phyloP scores from a whole-genome alignment of 2,888 invertebrate genomes.

The Lasioglossum oenotherae region DNA sequence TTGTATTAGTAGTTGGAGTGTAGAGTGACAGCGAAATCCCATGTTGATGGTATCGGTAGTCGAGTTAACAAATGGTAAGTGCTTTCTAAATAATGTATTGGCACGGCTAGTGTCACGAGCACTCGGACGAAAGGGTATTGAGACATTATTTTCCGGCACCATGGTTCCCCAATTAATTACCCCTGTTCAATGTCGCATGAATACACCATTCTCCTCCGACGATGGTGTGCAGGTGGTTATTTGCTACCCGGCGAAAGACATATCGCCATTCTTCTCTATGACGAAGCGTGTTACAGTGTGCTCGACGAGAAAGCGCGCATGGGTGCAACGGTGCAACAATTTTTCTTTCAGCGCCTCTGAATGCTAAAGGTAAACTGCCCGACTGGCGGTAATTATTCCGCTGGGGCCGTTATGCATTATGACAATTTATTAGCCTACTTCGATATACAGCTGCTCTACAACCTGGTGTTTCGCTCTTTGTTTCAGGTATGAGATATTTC shows the following conservation, averaged over 20 bases:
- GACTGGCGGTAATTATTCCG: slow-evolving; percentile 32
- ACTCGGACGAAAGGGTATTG: background rate
- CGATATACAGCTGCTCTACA: background rate
- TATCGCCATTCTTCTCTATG: slow-evolving; percentile 46
- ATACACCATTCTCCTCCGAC: slow-evolving; percentile 38
- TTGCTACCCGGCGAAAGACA: slow-evolving; percentile 34
- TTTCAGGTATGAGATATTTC: slow-evolving; percentile 29
- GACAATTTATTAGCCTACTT: slow-evolving; percentile 27
- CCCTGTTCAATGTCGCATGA: slow-evolving; percentile 35
- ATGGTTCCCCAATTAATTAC: slow-evolving; percentile 38
- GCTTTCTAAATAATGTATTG: background rate
- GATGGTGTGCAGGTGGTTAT: slow-evolving; percentile 42
- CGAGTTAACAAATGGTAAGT: background rate
- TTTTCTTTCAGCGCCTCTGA: slow-evolving; percentile 49
- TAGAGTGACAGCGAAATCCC: background rate
- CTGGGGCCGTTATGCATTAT: slow-evolving; percentile 19
- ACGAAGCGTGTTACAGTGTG: slow-evolving; percentile 16
- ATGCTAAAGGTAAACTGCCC: slow-evolving; percentile 24
- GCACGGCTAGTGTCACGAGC: background rate
- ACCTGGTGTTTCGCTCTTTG: slow-evolving; percentile 9
- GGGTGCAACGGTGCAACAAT: slow-evolving; percentile 32
- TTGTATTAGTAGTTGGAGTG: background rate
- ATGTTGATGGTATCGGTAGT: background rate
- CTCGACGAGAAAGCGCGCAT: slow-evolving; percentile 13
- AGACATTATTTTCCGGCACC: slow-evolving; percentile 4